A percentile compares a stretch with the other conserved stretches of the same genome.
phyloP scores from a whole-genome alignment of 2,113 vertebrate genomes.

The Sebastes schlegelii region DNA sequence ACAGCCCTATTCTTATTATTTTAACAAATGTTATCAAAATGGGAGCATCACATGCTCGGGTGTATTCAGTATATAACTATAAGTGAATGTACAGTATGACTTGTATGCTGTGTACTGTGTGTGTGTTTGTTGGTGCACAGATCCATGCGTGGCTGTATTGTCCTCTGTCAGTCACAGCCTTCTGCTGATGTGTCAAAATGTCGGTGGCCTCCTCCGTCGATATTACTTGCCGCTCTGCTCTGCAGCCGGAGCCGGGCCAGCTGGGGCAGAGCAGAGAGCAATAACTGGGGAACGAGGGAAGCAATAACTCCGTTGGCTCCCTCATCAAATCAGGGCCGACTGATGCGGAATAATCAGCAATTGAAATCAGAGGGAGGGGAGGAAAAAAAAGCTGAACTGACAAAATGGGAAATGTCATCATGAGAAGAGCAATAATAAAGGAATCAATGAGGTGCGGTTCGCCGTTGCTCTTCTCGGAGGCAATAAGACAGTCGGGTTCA shows the following conservation, averaged over 20 bases:
- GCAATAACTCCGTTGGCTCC: conserved; percentile 79
- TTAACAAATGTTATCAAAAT: background rate
- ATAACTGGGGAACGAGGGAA: conserved; percentile 77
- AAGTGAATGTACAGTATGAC: background rate
- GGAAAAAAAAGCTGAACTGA: conserved; percentile 77
- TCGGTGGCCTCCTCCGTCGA: conserved; percentile 4
- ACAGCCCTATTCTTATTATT: background rate
- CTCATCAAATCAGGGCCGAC: conserved; percentile 80
- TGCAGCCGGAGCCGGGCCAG: conserved; percentile 20
- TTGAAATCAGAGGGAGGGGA: conserved; percentile 74
- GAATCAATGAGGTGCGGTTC: conserved; percentile 76
- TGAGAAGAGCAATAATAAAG: conserved; percentile 77
- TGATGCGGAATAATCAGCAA: conserved; percentile 83
- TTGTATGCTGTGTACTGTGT: conserved; percentile 3
- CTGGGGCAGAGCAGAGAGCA: conserved; percentile 45
- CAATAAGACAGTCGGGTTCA: conserved; percentile 30
- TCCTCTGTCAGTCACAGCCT: conserved; percentile 38
- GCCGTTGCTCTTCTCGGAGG: conserved; percentile 41
- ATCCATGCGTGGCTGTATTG: background rate
- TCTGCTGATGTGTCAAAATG: conserved; percentile 62
- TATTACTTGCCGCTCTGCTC: conserved; percentile 48
- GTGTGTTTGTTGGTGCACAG: background rate
- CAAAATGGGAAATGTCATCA: conserved; percentile 83
- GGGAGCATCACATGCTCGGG: background rate
- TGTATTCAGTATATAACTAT: background rate